phyloP scores from a whole-genome alignment of 2,888 invertebrate species.

The Metallyticus violacea region DNA sequence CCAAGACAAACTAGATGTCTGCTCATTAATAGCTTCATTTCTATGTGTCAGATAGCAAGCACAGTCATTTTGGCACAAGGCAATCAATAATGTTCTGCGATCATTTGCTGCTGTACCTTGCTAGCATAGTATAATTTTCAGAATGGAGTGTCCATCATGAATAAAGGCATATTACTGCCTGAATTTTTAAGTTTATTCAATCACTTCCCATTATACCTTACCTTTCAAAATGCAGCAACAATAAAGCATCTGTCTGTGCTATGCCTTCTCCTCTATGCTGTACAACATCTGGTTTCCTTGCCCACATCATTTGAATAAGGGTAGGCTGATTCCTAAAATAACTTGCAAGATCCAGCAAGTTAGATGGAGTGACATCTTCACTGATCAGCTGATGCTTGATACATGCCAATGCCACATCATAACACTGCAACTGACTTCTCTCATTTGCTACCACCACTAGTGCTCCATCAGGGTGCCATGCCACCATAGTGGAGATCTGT shows the following conservation, averaged over 20 bases:
- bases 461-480: conserved; percentile 71
- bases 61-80: too few species aligned
- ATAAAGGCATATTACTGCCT: too few species aligned
- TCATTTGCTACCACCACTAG: conserved; percentile 67
- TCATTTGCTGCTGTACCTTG: too few species aligned
- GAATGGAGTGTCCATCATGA: too few species aligned
- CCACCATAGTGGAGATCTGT: conserved; percentile 62
- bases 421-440: conserved; percentile 71
- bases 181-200: too few species aligned
- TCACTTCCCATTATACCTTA: conserved; percentile 34
- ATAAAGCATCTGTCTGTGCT: conserved; percentile 52
- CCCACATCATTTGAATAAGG: conserved; percentile 58
- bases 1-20: too few species aligned
- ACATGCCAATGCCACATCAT: conserved; percentile 67
- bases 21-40: too few species aligned
- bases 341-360: conserved; percentile 62
- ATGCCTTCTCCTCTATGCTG: conserved; percentile 44
- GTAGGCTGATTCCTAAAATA: conserved; percentile 59
- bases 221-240: conserved; percentile 59
- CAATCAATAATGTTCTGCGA: too few species aligned
- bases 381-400: conserved; percentile 64
- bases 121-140: too few species aligned
- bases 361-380: conserved; percentile 61
- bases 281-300: conserved; percentile 51
- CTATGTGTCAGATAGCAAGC: too few species aligned